phyloP scores from a whole-genome alignment of 23 tunicate genomes.

The Phallusia fumigata region DNA sequence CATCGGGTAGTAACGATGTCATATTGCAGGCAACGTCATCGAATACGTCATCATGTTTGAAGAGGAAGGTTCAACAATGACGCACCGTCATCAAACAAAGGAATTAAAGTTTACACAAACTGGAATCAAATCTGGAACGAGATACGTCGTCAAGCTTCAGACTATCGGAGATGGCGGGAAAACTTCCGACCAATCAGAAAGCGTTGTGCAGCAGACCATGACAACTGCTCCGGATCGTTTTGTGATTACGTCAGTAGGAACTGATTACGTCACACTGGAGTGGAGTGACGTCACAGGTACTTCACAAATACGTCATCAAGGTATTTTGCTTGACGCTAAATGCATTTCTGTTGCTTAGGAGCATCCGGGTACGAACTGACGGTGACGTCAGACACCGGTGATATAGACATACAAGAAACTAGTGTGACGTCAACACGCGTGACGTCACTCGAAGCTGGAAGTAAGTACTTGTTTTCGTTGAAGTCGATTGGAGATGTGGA shows the following conservation, averaged over 20 bases:
- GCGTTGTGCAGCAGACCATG: conserved; percentile 44
- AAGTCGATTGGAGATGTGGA: conserved; percentile 1
- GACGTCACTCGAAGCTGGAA: conserved; percentile 15
- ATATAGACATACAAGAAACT: neutral
- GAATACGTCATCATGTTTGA: neutral
- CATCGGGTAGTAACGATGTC: too few species aligned
- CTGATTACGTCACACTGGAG: conserved; percentile 31
- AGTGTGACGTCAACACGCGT: neutral
- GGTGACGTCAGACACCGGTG: conserved; percentile 8
- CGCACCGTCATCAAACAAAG: neutral
- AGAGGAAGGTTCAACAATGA: conserved; percentile 12
- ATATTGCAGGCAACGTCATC: conserved; percentile 10
- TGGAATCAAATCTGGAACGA: conserved; percentile 37
- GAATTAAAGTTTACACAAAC: conserved; percentile 4
- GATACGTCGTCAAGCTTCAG: conserved; percentile 35
- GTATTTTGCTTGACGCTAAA: neutral
- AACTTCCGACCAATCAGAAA: conserved; percentile 7
- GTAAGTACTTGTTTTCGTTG: conserved; percentile 21
- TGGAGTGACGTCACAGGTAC: conserved; percentile 57
- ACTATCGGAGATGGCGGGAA: conserved; percentile 43
- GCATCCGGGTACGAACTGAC: conserved; percentile 28
- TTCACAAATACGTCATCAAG: too few species aligned
- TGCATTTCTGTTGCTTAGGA: conserved; percentile 11
- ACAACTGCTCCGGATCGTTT: conserved; percentile 33
- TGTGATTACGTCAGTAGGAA: conserved; percentile 28